phyloP scores from a whole-genome alignment of 2,113 vertebrate species.

The Onychorhynchus coronatus region DNA sequence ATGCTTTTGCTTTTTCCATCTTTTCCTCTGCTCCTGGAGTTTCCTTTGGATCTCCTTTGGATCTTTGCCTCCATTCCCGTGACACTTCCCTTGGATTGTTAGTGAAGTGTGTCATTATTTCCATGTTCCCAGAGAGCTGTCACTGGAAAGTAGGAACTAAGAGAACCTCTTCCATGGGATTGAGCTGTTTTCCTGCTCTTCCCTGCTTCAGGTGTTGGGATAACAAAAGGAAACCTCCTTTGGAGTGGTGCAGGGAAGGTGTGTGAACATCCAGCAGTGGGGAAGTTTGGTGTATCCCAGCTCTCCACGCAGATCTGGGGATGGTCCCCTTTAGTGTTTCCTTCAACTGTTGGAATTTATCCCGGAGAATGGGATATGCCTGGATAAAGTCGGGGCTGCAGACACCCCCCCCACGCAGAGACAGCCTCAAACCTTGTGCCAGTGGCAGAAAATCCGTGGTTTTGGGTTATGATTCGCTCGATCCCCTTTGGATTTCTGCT shows the following conservation, averaged over 20 bases:
- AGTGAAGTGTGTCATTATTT: neutral
- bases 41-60: neutral
- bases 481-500: neutral
- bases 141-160: neutral
- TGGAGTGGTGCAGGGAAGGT: neutral
- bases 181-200: neutral
- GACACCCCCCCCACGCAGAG: fast-evolving
- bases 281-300: neutral
- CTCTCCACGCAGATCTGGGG: neutral
- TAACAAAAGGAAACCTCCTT: neutral
- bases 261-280: neutral
- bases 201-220: neutral
- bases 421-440: fast-evolving
- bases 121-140: neutral
- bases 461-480: neutral
- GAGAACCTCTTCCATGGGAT: neutral
- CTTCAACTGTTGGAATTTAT: neutral
- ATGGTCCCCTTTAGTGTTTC: neutral
- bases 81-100: neutral
- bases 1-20: neutral
- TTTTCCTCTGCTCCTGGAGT: neutral
- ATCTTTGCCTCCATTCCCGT: neutral
- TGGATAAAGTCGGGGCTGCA: neutral
- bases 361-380: neutral
- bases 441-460: neutral